Evolutionary conservation across 1,140 invertebrate genomes (phyloP).

Genomic region (Aphelinus atriplicis): DNA sequence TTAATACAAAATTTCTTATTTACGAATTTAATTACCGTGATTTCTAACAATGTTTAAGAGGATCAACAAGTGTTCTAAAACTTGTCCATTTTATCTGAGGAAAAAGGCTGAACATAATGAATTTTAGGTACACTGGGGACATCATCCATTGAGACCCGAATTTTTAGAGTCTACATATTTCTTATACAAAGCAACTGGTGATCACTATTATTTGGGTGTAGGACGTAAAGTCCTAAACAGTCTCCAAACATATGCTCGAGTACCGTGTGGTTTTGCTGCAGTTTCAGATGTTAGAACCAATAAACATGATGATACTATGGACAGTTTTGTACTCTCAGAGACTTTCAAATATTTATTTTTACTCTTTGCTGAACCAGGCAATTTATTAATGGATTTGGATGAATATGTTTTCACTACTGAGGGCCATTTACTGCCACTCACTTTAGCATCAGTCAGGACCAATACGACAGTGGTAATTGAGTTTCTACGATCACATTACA

Average conservation of each 20-base stretch:
- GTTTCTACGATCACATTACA: not conserved
- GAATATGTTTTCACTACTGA: conserved; percentile 98
- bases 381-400: conserved; percentile 91
- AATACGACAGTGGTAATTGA: conserved; percentile 64
- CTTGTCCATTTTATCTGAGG: not conserved
- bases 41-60: not conserved
- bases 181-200: conserved; percentile 92
- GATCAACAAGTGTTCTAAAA: conserved; percentile 32
- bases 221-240: conserved; percentile 91
- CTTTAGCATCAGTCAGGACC: conserved; percentile 70
- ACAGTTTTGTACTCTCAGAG: conserved; percentile 97
- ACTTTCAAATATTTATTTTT: conserved; percentile 98
- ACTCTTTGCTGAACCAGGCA: conserved; percentile 89
- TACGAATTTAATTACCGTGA: too few relatives aligned
- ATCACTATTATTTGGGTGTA: conserved; percentile 95
- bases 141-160: conserved; percentile 96
- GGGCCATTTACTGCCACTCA: conserved; percentile 93
- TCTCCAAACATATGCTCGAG: conserved; percentile 88
- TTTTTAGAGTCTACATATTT: conserved; percentile 99
- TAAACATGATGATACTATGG: conserved; percentile 93
- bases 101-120: not conserved
- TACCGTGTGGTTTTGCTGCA: conserved; percentile 96
- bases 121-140: conserved; percentile 92
- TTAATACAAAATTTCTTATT: too few relatives aligned
- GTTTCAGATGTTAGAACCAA: conserved; percentile 94